Base-by-base conservation (phyloP, 2,888 invertebrate species). In the Peribatodes rhomboidaria region DNA sequence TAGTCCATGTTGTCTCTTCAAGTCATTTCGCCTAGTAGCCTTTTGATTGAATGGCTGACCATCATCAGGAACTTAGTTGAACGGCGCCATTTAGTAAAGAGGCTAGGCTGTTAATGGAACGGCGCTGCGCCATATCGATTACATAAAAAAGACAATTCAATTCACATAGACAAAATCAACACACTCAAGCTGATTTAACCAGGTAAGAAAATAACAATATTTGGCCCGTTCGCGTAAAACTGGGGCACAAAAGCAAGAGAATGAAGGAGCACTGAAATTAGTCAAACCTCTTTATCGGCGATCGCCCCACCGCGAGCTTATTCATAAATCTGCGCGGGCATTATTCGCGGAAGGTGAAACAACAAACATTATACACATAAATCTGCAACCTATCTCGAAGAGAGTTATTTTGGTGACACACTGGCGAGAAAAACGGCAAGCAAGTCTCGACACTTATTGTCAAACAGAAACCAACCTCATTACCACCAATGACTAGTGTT, bases 341-440 rank as follows among this genome's bases (percentile, higher is more conserved):
- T 91, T 90, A 92, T 92, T 90, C 89, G 86, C 80, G 86, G 83
- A 86, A 92, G 92, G 92, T 92, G 91, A 91, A 90, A 92, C 90
- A 92, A 90, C 92, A 91, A 92, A 92, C 92, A 91, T 92, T 92
- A 87, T 92, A 83, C 84, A 90, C 90, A 92, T 93, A 93, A 93
- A 92, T 93, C 92, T 93, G 87, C 80, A 85, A 90, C 89, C 88
- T 91, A 92, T 92, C 91, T 90, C 82, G 83, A 86, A 77, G 81
- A 84, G 87, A 86, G 87, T 84, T 88, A 87, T 84, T 81, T 74
- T 65, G 61, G 11, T 39, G 62, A 79, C 75, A 79, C 75, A 88
- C 80, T 18, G 82, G 0, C 20, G 0, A 1, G 1, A 1, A 62
- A 71, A 52, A 73, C 52, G 14, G 65, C 18, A 18, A 71, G 44